A percentile compares a stretch with the other conserved stretches of the same genome.
Evolutionary conservation across 2,888 invertebrate genomes (phyloP).

Genomic region (Agrotis ipsilon): DNA sequence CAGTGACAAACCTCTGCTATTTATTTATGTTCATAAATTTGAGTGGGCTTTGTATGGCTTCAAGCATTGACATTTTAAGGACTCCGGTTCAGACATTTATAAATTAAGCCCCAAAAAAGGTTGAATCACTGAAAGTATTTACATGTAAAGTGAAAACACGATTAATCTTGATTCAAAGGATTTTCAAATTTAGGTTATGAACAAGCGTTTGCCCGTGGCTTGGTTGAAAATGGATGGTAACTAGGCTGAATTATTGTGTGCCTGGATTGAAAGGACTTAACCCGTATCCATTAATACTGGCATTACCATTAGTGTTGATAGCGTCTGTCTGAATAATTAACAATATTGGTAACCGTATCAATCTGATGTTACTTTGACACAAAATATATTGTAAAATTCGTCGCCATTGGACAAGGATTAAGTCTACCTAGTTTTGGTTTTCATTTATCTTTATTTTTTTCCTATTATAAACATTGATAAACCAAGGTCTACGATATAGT

Average conservation of each 20-base stretch:
- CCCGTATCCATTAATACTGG: not conserved
- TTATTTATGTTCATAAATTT: constrained; percentile 45
- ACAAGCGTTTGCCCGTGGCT: constrained; percentile 3
- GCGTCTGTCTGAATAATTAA: constrained; percentile 7
- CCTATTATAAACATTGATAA: not conserved
- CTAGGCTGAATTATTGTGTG: constrained; percentile 28
- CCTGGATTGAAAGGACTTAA: constrained; percentile 18
- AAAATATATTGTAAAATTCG: not conserved
- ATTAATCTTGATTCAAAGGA: constrained; percentile 57
- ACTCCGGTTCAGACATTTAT: constrained; percentile 52
- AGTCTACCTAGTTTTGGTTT: not conserved
- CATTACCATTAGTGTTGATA: constrained; percentile 1
- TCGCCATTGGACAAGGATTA: not conserved
- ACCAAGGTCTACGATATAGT: not conserved
- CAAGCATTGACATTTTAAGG: constrained; percentile 54
- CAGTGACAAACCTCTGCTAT: constrained; percentile 47
- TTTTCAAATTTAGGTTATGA: constrained; percentile 39
- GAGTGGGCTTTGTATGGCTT: constrained; percentile 41
- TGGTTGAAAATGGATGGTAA: constrained; percentile 7
- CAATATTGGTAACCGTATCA: not conserved
- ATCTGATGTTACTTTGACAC: not conserved
- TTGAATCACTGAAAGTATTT: constrained; percentile 50
- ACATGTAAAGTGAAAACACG: constrained; percentile 52
- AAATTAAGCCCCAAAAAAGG: constrained; percentile 58
- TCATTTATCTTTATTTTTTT: not conserved